Evolutionary conservation across 2,113 vertebrate genomes (phyloP), one percentile per base, ranked within the genome.

Genomic region (Syngnathoides biaculeatus): DNA sequence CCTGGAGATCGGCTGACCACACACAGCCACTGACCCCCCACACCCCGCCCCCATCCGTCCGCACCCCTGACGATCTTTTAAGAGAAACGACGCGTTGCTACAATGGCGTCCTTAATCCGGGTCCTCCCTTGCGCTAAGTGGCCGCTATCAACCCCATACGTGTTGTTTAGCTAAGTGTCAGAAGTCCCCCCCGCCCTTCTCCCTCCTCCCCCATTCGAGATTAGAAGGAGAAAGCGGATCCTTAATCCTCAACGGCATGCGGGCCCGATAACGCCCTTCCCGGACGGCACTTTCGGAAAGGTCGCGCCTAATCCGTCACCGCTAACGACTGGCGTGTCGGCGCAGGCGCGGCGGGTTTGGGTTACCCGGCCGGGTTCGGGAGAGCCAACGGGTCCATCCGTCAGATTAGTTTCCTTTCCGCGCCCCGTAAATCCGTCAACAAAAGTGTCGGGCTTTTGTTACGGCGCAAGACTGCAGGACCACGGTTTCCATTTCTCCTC

Each of bases 361-460:
- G 84, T 87, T 89, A 82, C 80, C 24, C 11, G 53, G 15, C 14
- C 58, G 75, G 73, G 79, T 61, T 64, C 71, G 79, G 30, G 30
- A 35, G 4, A 6, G 30, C 30, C 4, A 35, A 35, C 1, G 30
- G 30, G n/a, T n/a, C n/a, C n/a, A n/a, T n/a, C 30, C 30, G 30
- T 35, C 84, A 82, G 82, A 83, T 86, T 71, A 68, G 69, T 47
- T 68, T 72, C 80, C 82, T 86, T 84, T 78, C 74, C 80, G 72
- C 86, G 86, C 78, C 69, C 87, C 86, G 87, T 88, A 80, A 86
- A 88, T 91, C 85, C 69, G 71, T 89, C 88, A 86, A 82, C 84
- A 87, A 84, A 84, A 68, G 81, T 73, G 81, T 82, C 86, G 75
- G 39, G 75, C 84, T 89, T 15, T 76, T 81, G 80, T 83, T 77